Evolutionary conservation across 2,888 invertebrate species (phyloP).

Genomic region (Drosophila quinaria): DNA sequence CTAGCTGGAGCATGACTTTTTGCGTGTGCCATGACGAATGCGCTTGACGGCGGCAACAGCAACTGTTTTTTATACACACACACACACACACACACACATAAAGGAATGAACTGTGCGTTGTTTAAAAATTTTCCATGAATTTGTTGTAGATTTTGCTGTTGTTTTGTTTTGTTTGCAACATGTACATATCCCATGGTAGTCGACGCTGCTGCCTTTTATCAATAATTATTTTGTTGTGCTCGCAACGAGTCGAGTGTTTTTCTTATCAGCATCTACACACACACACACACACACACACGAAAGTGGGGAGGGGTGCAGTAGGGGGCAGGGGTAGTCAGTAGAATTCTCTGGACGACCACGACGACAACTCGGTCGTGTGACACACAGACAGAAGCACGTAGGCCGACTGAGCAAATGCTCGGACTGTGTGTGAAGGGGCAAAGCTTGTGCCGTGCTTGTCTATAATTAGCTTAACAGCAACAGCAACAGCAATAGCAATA

Average conservation of each 20-base stretch:
- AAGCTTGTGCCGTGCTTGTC: constrained; percentile 53
- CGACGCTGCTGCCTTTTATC: constrained; percentile 68
- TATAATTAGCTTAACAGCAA: constrained; percentile 68
- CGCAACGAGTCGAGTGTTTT: constrained; percentile 64
- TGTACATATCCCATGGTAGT: constrained; percentile 30
- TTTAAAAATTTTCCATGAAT: constrained; percentile 79
- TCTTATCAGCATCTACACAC: constrained; percentile 66
- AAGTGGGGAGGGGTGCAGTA: not conserved
- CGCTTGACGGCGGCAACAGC: constrained; percentile 43
- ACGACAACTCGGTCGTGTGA: constrained; percentile 64
- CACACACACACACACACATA: constrained; percentile 9
- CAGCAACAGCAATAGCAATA: constrained; percentile 4
- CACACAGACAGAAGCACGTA: constrained; percentile 79
- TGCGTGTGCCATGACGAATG: constrained; percentile 81
- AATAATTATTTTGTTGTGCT: constrained; percentile 81
- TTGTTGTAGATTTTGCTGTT: constrained; percentile 60
- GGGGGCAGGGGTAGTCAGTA: constrained; percentile 3
- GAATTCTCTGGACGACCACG: constrained; percentile 29
- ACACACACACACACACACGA: constrained; percentile 5
- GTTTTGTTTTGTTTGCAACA: constrained; percentile 58
- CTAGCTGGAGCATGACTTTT: constrained; percentile 72
- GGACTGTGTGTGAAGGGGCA: constrained; percentile 41
- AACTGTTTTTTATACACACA: constrained; percentile 53
- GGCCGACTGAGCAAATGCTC: constrained; percentile 39
- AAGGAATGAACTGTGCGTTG: constrained; percentile 74